Base-by-base conservation (phyloP, 2,797 vertebrate species). In the Tarsius wallacei region DNA sequence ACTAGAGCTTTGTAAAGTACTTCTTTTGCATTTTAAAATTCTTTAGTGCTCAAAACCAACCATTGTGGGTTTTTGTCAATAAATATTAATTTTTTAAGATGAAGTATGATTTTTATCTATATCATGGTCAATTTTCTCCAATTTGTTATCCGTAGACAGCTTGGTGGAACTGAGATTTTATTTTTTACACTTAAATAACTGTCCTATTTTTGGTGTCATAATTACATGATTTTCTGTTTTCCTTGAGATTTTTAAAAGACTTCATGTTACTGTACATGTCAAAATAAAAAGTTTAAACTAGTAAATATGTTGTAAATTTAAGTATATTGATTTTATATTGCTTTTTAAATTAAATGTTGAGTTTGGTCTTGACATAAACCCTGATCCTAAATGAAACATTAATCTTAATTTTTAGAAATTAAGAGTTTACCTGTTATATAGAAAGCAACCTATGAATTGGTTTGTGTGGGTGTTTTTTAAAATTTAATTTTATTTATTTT, bases 31-130 rank as follows among this genome's bases (percentile, higher is more conserved):
- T 90, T 96, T 93, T 57, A 96, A 95, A 91, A 77, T 93, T 95
- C 47, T 87, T 26, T 96, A 70, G 26, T 91, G 5, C 14, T 95
- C 53, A 66, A 76, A 89, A 85, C 59, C 66, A 91, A 5, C 14
- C 21, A 77, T 84, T 90, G 64, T 96, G 10, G 19, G 1, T 36
- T 85, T 84, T 94, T 91, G n/a, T 95, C 76, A 98, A 91, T 91
- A 98, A 96, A 94, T 93, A 61, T 1, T 97, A 82, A 61, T 55
- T 91, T 94, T 95, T 96, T 61, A 93, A 97, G 55, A 77, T 94
- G 47, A 95, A 90, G n/a, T 86, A 53, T 95, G 66, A n/a, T 82
- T 78, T 19, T 3, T 88, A 47, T 93, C 76, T 16, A 57, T 89
- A 80, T 77, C 97, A 57, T 95, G 33, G 31, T 96, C 57, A 86